Evolutionary conservation across 2,888 invertebrate genomes (phyloP).

Genomic region (Tenthredo livida): DNA sequence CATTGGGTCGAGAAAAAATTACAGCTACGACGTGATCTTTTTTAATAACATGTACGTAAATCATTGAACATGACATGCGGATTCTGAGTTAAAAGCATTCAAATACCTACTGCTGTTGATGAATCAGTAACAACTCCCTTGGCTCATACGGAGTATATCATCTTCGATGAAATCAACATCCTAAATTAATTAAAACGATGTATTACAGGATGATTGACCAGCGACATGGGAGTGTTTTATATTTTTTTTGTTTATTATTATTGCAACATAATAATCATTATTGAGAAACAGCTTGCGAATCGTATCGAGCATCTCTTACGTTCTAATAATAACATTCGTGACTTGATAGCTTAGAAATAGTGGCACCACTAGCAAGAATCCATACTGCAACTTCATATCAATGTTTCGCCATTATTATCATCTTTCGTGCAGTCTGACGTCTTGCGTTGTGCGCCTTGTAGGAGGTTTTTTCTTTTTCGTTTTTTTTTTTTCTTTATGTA

Average conservation of each 20-base stretch:
- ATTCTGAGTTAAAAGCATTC: neutral
- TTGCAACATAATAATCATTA: neutral
- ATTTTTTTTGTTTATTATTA: neutral
- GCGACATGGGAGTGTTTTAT: neutral
- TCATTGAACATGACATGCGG: neutral
- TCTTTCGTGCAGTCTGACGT: neutral
- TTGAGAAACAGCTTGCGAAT: neutral
- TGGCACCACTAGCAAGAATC: neutral
- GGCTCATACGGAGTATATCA: neutral
- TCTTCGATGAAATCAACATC: neutral
- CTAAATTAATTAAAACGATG: neutral
- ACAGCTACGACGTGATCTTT: neutral
- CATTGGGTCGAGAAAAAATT: neutral
- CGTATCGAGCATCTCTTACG: neutral
- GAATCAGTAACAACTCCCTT: neutral
- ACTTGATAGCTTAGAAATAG: constrained; percentile 26
- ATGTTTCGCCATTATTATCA: neutral
- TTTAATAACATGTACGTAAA: neutral
- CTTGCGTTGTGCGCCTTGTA: neutral
- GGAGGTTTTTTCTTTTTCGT: neutral
- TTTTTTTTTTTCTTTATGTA: constrained; percentile 49
- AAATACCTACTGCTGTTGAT: neutral
- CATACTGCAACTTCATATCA: neutral
- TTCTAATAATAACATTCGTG: neutral
- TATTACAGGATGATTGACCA: neutral